phyloP scores from a whole-genome alignment of 2,113 vertebrate species.

The Plotosus lineatus region DNA sequence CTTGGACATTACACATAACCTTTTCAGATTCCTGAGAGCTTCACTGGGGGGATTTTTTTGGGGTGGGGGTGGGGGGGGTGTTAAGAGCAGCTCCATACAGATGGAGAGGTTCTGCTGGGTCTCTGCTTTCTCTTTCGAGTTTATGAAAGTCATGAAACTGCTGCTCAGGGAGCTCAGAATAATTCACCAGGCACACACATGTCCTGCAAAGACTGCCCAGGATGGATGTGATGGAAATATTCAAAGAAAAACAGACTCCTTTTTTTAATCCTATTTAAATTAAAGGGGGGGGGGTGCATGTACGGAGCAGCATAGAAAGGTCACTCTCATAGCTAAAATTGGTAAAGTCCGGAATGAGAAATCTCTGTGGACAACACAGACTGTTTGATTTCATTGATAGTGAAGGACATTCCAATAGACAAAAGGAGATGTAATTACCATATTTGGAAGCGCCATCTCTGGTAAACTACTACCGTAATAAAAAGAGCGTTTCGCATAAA shows the following conservation, averaged over 20 bases:
- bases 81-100: constrained; percentile 18
- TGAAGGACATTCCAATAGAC: constrained; percentile 6
- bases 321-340: constrained; percentile 14
- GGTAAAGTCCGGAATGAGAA: not conserved
- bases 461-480: not conserved
- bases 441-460: not conserved
- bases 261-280: not conserved
- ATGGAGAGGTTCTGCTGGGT: constrained; percentile 30
- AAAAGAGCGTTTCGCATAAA: not conserved
- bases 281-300: not conserved
- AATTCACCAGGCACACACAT: constrained; percentile 6
- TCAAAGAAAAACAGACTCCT: not conserved
- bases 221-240: not conserved
- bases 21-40: constrained; percentile 8
- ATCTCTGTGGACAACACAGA: not conserved
- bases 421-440: constrained; percentile 2
- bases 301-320: not conserved
- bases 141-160: constrained; percentile 13
- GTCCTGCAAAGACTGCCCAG: not conserved
- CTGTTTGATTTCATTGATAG: constrained; percentile 11
- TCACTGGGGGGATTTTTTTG: constrained; percentile 10
- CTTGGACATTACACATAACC: constrained; percentile 10
- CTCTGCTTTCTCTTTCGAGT: constrained; percentile 21
- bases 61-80: not conserved
- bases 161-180: constrained; percentile 10